phyloP scores from a whole-genome alignment of 2,888 invertebrate species.

The Mechanitis messenoides region DNA sequence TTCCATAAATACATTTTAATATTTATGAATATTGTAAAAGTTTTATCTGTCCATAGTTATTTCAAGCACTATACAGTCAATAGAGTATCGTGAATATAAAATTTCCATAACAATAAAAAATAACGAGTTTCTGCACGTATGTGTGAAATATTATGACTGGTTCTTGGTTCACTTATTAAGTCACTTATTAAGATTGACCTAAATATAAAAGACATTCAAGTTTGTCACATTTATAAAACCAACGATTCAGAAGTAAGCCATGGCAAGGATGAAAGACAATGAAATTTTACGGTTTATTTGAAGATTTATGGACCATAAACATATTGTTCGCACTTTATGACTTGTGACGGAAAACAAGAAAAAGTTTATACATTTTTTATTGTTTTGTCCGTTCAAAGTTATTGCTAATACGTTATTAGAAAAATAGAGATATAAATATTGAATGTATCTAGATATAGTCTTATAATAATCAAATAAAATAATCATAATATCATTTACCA shows the following conservation, averaged over 20 bases:
- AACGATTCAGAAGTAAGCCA: constrained; percentile 23
- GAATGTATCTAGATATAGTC: neutral
- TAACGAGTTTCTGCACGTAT: too few relatives aligned
- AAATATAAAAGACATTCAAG: neutral
- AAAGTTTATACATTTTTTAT: constrained; percentile 40
- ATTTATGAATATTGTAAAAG: constrained; percentile 3
- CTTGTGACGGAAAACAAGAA: constrained; percentile 45
- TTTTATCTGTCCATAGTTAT: neutral
- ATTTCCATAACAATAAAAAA: too few relatives aligned
- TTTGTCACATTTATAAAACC: constrained; percentile 17
- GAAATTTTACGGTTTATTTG: constrained; percentile 60
- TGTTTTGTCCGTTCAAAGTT: constrained; percentile 28
- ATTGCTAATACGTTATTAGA: constrained; percentile 32
- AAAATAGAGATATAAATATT: constrained; percentile 31
- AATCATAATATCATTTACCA: neutral
- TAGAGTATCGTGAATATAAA: too few relatives aligned
- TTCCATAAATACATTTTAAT: constrained; percentile 6
- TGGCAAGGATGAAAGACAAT: constrained; percentile 41
- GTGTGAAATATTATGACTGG: too few relatives aligned
- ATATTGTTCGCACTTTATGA: constrained; percentile 54
- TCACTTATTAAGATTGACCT: too few relatives aligned
- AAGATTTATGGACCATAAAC: constrained; percentile 61
- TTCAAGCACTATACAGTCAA: neutral
- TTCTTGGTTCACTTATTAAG: too few relatives aligned
- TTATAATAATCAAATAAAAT: constrained; percentile 3